Evolutionary conservation across 2,888 invertebrate species (phyloP).

Genomic region (Trichopria drosophilae): DNA sequence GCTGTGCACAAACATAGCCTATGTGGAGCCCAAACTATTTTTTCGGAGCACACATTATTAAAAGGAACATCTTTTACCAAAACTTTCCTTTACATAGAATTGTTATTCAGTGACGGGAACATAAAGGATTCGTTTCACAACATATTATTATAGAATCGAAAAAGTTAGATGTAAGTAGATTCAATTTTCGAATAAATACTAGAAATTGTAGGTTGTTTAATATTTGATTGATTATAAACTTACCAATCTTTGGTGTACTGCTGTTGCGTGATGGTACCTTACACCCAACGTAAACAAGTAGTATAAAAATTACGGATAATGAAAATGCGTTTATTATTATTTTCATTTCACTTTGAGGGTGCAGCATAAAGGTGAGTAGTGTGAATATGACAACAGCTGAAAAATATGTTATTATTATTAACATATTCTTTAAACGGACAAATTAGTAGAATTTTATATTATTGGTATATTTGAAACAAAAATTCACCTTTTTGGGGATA

Average conservation of each 20-base stretch:
- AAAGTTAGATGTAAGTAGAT: too few relatives aligned
- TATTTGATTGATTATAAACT: slow-evolving; percentile 32
- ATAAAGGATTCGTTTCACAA: not conserved
- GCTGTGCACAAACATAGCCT: too few relatives aligned
- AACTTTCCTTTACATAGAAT: too few relatives aligned
- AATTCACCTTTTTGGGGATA: too few relatives aligned
- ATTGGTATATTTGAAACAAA: too few relatives aligned
- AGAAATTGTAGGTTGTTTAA: not conserved
- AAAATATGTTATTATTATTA: too few relatives aligned
- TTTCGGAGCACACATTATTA: too few relatives aligned
- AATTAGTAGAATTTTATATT: too few relatives aligned
- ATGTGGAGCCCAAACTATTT: too few relatives aligned
- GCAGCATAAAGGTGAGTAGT: slow-evolving; percentile 67
- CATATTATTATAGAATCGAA: slow-evolving; percentile 2
- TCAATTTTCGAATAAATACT: too few relatives aligned
- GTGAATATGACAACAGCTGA: slow-evolving; percentile 66
- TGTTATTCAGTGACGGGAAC: not conserved
- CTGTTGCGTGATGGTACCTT: slow-evolving; percentile 63
- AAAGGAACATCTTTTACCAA: too few relatives aligned
- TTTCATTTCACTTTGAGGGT: slow-evolving; percentile 70
- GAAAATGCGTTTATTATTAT: slow-evolving; percentile 65
- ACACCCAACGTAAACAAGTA: slow-evolving; percentile 67
- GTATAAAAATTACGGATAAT: slow-evolving; percentile 65
- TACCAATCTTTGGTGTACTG: slow-evolving; percentile 64
- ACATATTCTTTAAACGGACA: too few relatives aligned